A percentile compares a stretch with the other conserved stretches of the same genome.
Conservation (phyloP, 2,888 invertebrate genomes). For the Phaonia tiefii region DNA sequence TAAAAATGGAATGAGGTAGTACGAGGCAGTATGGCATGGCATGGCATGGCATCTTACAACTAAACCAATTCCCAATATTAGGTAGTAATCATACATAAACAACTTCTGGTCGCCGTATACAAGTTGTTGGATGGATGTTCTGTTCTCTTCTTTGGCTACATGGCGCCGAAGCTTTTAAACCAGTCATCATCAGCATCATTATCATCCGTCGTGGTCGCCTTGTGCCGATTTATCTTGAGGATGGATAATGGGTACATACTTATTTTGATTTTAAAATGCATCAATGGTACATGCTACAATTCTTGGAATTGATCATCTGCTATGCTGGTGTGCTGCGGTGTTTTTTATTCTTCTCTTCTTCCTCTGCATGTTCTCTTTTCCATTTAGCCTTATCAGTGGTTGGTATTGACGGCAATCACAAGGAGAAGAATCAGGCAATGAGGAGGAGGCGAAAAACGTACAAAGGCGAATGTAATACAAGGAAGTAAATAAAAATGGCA, state of each 20-base stretch:
- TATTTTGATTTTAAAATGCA: constrained; percentile 49
- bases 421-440: not conserved
- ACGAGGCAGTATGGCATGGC: too few species aligned
- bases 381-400: constrained; percentile 20
- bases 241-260: constrained; percentile 30
- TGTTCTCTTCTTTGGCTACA: constrained; percentile 19
- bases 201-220: not conserved
- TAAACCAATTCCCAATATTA: constrained; percentile 48
- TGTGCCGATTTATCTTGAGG: constrained; percentile 32
- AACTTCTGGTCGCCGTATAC: constrained; percentile 5
- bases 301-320: constrained; percentile 56
- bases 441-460: not conserved
- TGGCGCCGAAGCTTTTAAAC: constrained; percentile 61
- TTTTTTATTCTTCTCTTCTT: not conserved
- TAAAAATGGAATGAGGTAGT: too few species aligned
- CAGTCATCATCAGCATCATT: constrained; percentile 40
- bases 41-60: constrained; percentile 16
- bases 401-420: constrained; percentile 21
- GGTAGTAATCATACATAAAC: constrained; percentile 51
- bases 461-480: constrained; percentile 12
- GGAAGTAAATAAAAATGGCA: constrained; percentile 1
- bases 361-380: not conserved
- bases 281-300: constrained; percentile 54
- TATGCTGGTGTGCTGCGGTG: constrained; percentile 1
- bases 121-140: constrained; percentile 1